Evolutionary conservation across 2,888 invertebrate genomes (phyloP).

Genomic region (Ochropacha duplaris): DNA sequence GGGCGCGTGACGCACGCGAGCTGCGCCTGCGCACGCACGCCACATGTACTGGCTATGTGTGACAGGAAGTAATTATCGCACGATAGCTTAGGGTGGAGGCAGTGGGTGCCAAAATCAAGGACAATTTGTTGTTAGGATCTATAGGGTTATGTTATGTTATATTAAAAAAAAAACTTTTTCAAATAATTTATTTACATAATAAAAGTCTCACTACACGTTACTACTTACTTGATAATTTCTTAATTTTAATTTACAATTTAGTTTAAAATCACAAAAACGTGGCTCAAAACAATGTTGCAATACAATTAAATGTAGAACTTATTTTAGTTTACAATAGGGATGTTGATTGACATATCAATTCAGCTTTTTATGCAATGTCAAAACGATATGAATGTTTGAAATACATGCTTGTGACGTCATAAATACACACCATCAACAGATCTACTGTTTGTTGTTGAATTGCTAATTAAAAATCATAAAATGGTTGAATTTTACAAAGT

Average conservation of each 20-base stretch:
- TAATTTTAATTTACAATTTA: background rate
- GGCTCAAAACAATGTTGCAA: too few species aligned
- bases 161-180: background rate
- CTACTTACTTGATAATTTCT: background rate
- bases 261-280: background rate
- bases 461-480: too few species aligned
- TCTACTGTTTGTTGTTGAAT: too few species aligned
- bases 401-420: too few species aligned
- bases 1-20: constrained; percentile 1
- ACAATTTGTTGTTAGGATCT: background rate
- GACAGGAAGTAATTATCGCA: background rate
- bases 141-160: background rate
- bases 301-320: too few species aligned
- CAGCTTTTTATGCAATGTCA: too few species aligned
- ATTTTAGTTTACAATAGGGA: too few species aligned
- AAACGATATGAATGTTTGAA: too few species aligned
- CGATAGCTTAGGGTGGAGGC: background rate
- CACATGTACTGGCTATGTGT: background rate
- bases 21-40: background rate
- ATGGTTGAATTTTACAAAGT: too few species aligned
- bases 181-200: background rate
- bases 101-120: background rate
- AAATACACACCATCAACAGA: too few species aligned
- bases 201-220: background rate
- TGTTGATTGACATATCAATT: too few species aligned